These are phyloP conservation scores for Merops nubicus DNA, from an alignment of 2,113 vertebrate genomes.

Conservation along the genomic window DNA sequence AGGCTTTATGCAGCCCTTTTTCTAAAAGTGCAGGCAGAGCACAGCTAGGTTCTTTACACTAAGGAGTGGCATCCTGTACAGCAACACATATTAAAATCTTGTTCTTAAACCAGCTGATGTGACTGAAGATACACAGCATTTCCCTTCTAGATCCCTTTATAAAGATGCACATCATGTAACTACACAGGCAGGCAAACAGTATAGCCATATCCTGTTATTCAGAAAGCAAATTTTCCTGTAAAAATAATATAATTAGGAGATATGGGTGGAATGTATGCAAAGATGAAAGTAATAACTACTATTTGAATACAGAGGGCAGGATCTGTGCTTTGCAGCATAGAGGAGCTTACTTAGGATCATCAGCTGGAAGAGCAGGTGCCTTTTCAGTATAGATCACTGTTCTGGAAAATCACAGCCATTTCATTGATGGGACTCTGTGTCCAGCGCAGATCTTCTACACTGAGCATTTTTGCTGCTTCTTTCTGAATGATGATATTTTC, in stretches of 20 bases:
- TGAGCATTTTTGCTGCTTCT: neutral
- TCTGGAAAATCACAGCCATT: neutral
- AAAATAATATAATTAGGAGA: neutral
- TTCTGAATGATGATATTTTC: neutral
- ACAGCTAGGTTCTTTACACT: neutral
- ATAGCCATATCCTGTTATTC: neutral
- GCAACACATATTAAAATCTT: neutral
- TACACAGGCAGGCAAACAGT: rapidly evolving
- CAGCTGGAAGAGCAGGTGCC: neutral
- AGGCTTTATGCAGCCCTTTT: neutral
- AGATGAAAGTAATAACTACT: neutral
- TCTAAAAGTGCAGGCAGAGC: neutral
- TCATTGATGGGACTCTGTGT: neutral
- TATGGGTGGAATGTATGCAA: neutral
- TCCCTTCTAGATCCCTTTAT: neutral
- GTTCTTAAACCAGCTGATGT: neutral
- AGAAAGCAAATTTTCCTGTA: neutral
- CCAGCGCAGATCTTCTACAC: neutral
- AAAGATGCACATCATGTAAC: neutral
- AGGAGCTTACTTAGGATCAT: neutral
- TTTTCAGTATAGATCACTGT: neutral
- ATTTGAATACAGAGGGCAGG: neutral
- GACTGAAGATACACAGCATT: neutral
- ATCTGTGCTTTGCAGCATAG: neutral
- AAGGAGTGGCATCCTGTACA: neutral